A percentile compares a stretch with the other conserved stretches of the same genome.
Evolutionary conservation across 2,888 invertebrate genomes (phyloP).

Genomic region (Mesoligia furuncula): DNA sequence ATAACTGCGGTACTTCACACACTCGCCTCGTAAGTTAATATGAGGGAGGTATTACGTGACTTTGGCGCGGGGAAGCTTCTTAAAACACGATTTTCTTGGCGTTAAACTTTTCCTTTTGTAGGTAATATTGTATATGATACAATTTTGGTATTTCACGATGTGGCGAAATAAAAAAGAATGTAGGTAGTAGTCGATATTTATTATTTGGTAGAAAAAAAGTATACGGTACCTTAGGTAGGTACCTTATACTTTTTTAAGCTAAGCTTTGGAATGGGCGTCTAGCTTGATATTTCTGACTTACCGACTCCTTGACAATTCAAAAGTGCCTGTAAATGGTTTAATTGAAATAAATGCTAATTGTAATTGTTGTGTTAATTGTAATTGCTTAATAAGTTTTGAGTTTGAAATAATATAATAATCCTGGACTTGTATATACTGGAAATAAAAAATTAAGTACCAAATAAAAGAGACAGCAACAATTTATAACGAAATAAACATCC

Average conservation of each 20-base stretch:
- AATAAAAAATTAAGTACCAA: neutral
- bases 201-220: too few relatives aligned
- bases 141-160: conserved; percentile 10
- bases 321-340: neutral
- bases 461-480: neutral
- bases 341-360: neutral
- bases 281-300: neutral
- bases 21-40: conserved; percentile 31
- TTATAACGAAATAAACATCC: neutral
- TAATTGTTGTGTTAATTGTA: too few relatives aligned
- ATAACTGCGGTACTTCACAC: conserved; percentile 17
- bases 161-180: conserved; percentile 3
- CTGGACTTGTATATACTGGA: neutral
- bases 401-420: neutral
- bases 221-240: too few relatives aligned
- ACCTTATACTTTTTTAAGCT: too few relatives aligned
- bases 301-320: neutral
- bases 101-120: conserved; percentile 16
- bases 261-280: neutral
- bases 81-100: conserved; percentile 28
- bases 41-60: conserved; percentile 45
- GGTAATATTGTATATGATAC: conserved; percentile 31
- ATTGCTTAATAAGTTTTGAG: too few relatives aligned
- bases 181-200: neutral
- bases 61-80: conserved; percentile 24